These are phyloP conservation scores for Drosophila orosa DNA, from an alignment of 1,140 invertebrate species.

Conservation along the genomic window DNA sequence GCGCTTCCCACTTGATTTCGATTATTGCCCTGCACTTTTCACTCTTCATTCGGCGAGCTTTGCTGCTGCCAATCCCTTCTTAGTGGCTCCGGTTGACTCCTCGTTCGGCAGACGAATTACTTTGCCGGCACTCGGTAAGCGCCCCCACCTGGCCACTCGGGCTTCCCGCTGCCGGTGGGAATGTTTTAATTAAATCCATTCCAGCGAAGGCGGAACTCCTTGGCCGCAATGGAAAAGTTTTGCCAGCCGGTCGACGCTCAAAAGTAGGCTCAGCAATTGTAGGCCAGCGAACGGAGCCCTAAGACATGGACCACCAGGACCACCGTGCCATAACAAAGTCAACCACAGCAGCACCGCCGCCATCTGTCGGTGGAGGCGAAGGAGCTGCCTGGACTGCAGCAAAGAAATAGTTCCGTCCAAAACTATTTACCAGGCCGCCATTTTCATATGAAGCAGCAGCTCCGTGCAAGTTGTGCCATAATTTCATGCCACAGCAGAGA, in stretches of 20 bases:
- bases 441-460: constrained; percentile 71
- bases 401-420: constrained; percentile 72
- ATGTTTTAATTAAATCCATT: constrained; percentile 75
- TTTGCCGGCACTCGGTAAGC: constrained; percentile 27
- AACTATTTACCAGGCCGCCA: constrained; percentile 78
- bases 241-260: constrained; percentile 24
- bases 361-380: constrained; percentile 12
- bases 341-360: constrained; percentile 53
- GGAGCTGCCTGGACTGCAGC: constrained; percentile 37
- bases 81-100: constrained; percentile 32
- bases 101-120: constrained; percentile 71
- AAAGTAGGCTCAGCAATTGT: constrained; percentile 71
- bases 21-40: constrained; percentile 75
- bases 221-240: constrained; percentile 47
- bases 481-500: constrained; percentile 75
- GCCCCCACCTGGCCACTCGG: constrained; percentile 30
- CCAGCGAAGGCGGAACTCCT: constrained; percentile 7
- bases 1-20: constrained; percentile 50
- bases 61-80: constrained; percentile 57
- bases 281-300: constrained; percentile 34
- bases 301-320: constrained; percentile 43
- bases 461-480: constrained; percentile 74
- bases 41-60: constrained; percentile 50
- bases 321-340: constrained; percentile 62
- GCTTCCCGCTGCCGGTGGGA: constrained; percentile 14